These are phyloP conservation scores for Penaeus vannamei DNA, from an alignment of 1,140 invertebrate species.

Conservation along the genomic window DNA sequence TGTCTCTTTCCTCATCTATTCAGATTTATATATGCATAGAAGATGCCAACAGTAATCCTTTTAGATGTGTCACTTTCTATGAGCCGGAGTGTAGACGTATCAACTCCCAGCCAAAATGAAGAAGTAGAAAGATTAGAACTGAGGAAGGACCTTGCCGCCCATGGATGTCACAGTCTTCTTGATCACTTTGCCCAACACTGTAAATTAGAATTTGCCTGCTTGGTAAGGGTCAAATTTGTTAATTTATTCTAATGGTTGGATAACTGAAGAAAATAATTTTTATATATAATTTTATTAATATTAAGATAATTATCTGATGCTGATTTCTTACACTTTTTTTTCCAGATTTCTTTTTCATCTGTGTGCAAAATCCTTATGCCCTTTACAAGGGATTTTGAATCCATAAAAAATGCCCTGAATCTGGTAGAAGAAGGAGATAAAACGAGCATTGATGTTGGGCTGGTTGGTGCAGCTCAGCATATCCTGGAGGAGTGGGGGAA, in stretches of 20 bases:
- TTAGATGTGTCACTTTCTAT: constrained; percentile 87
- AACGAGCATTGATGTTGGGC: constrained; percentile 84
- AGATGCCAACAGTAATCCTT: constrained; percentile 85
- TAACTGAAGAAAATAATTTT: constrained; percentile 75
- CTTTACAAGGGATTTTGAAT: constrained; percentile 89
- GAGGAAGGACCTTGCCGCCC: constrained; percentile 81
- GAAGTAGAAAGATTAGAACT: constrained; percentile 77
- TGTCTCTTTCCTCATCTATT: too few species aligned
- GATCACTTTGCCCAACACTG: constrained; percentile 86
- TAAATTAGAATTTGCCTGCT: constrained; percentile 91
- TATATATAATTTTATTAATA: not conserved
- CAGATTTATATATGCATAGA: too few species aligned
- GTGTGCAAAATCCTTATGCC: constrained; percentile 83
- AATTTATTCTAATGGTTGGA: constrained; percentile 79
- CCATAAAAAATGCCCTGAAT: constrained; percentile 81
- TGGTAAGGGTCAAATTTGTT: constrained; percentile 76
- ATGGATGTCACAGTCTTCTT: constrained; percentile 87
- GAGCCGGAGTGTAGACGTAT: constrained; percentile 76
- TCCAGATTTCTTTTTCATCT: constrained; percentile 84
- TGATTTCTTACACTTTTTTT: constrained; percentile 20
- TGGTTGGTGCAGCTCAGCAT: constrained; percentile 82
- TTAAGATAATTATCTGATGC: too few species aligned
- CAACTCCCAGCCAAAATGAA: constrained; percentile 70
- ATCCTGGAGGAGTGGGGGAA: constrained; percentile 89
- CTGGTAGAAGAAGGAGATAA: constrained; percentile 86